Percentiles rank a stretch among this genome's conserved stretches.
These are phyloP conservation scores for Austrolebias charrua DNA, from an alignment of 2,797 vertebrate genomes.

Conservation along the genomic window DNA sequence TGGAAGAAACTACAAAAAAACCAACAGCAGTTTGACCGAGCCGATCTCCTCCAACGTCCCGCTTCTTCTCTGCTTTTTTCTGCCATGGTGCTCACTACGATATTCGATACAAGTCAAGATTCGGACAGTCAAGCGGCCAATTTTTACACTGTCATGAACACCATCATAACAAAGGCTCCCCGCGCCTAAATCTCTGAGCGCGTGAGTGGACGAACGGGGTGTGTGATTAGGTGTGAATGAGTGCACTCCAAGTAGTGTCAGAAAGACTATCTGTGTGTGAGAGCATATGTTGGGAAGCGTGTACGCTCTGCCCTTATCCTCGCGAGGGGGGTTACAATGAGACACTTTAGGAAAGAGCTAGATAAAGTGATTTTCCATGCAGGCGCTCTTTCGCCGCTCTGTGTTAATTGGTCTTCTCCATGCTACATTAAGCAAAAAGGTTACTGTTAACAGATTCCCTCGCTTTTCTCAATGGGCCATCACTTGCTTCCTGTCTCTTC, in stretches of 20 bases:
- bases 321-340: constrained; percentile 65
- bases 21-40: constrained; percentile 2
- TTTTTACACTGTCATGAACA: constrained; percentile 71
- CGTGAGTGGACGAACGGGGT: constrained; percentile 37
- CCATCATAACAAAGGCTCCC: constrained; percentile 69
- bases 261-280: constrained; percentile 23
- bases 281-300: constrained; percentile 38
- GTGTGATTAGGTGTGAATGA: constrained; percentile 53
- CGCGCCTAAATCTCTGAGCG: constrained; percentile 51
- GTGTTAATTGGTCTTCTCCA: constrained; percentile 76
- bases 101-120: constrained; percentile 58
- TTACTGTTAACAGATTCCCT: constrained; percentile 81
- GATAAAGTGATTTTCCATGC: constrained; percentile 85
- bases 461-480: constrained; percentile 77
- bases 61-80: constrained; percentile 38
- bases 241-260: constrained; percentile 44
- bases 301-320: constrained; percentile 64
- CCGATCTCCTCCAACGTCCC: constrained; percentile 39
- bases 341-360: constrained; percentile 72
- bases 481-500: constrained; percentile 72
- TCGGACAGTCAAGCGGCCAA: constrained; percentile 48
- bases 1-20: not conserved
- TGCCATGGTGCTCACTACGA: constrained; percentile 48
- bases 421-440: constrained; percentile 86
- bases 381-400: constrained; percentile 60